Base-by-base conservation (phyloP, 1,140 invertebrate species). In the Brachionus plicatilis region DNA sequence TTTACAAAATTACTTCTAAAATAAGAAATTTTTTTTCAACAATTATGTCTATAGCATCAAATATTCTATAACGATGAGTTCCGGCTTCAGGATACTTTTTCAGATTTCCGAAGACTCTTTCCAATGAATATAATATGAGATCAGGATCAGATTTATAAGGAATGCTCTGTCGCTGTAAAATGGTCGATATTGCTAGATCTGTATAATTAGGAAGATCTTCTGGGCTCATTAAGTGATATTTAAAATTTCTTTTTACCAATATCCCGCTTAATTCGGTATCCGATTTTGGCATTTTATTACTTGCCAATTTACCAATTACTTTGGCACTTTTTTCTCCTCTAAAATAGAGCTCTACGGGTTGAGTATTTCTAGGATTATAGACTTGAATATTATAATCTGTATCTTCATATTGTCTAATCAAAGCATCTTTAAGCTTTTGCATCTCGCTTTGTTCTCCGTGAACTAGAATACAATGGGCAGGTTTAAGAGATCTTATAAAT, bases 401-500 rank as follows among this genome's bases (percentile, higher is more conserved):
- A 86, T 95, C 94, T 89, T 96, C 95, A 88, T 98, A 99, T 89
- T 99, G 96, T 14, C 97, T 91, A 86, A 95, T 93, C 20, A 99
- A 90, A 0, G 96, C 97, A 65, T 95, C 93, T 90, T 98, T 97
- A 65, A 99, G 89, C 29, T 97, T 92, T 3, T 93, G 94, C 98
- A 99, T 99, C 91, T 99, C 97, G 89, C 98, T 99, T 88, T 96
- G 94, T 90, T 99, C 98, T 1, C 97, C 97, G 89, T 99, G 97
- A 0, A 99, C 97, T 24, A 99, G 90, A 12, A 98, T 92, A 93
- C 99, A 94, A 91, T 99, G 96, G 0, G 95, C 94, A 17, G 98
- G 97, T 88, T 95, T 96, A 14, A 99, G 90, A 47, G 94, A 93
- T 41, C 95, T 92, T 85, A 99, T 95, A 87, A 99, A 99, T 90